Evolutionary conservation across 2,113 vertebrate species (phyloP), one percentile per base, ranked within the genome.

Genomic region (Butastur rufipennis): DNA sequence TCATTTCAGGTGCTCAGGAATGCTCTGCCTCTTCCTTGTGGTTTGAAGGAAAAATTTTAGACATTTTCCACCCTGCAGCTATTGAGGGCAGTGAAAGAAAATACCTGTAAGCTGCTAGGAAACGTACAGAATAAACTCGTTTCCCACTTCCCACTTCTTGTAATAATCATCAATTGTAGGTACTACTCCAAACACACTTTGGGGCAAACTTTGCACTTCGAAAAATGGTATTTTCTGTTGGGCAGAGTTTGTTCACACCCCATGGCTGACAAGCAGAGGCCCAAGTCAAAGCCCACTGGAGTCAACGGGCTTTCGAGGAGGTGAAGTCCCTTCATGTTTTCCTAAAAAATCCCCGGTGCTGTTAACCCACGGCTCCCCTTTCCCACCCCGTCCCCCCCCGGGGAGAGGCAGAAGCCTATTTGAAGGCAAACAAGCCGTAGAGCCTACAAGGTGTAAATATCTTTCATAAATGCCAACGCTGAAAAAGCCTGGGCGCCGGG

Each of bases 341-440:
- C 74, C 56, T 56, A n/a, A 78, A 77, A 78, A 91, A 61, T 31
- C 26, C 1, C 29, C 9, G 2, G 34, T 38, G 75, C 73, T 25
- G 31, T 74, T 88, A 88, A 75, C 85, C 26, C 77, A 11, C 4
- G 1, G 86, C 73, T 96, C 59, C 72, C 45, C 75, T 96, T 91
- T 81, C 82, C 75, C 82, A 58, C 8, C 58, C 80, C 11, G 0
- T n/a, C 79, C 95, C 77, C 95, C 19, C 56, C 62, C 0, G 2
- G 68, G 50, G 73, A 90, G 89, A 82, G 89, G 56, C 86, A 96
- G 93, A 80, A 81, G 48, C 88, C 77, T 94, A 74, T 95, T 62
- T 91, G 91, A 94, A 97, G 90, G 70, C 81, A 93, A 95, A 86
- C 81, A 68, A 94, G 59, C 86, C 43, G 1, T 59, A 61, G 87